phyloP scores from a whole-genome alignment of 2,797 vertebrate species.

The Australoheros facetus region DNA sequence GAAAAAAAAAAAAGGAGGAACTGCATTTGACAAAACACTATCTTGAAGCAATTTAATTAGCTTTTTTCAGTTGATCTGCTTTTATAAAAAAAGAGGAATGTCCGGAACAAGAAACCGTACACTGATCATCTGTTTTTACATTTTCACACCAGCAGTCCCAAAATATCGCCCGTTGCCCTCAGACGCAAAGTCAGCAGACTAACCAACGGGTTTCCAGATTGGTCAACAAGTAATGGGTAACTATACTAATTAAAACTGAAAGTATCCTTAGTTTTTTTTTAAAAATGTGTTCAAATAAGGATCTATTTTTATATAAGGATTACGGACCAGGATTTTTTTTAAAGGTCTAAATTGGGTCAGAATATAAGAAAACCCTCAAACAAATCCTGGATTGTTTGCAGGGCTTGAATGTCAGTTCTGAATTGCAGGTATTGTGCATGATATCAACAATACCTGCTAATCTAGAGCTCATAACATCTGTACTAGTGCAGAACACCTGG shows the following conservation, averaged over 20 bases:
- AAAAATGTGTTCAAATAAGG: background rate
- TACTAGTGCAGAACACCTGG: background rate
- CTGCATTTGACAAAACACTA: background rate
- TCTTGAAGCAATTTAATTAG: background rate
- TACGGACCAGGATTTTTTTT: background rate
- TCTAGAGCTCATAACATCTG: background rate
- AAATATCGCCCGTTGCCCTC: background rate
- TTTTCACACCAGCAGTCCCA: background rate
- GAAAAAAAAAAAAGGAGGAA: background rate
- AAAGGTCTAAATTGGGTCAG: too few relatives aligned
- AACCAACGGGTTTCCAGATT: background rate
- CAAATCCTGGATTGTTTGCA: background rate
- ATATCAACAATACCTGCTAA: background rate
- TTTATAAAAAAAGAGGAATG: background rate
- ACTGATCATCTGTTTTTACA: background rate
- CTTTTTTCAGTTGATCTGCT: background rate
- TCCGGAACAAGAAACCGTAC: background rate
- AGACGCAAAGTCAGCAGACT: background rate
- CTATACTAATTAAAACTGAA: background rate
- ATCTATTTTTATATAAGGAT: background rate
- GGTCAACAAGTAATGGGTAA: background rate
- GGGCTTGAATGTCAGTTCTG: background rate
- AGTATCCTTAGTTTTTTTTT: background rate
- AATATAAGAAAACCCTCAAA: background rate
- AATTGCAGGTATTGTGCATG: background rate